Conservation (phyloP, 2,888 invertebrate genomes). For the Adineta ricciae region DNA sequence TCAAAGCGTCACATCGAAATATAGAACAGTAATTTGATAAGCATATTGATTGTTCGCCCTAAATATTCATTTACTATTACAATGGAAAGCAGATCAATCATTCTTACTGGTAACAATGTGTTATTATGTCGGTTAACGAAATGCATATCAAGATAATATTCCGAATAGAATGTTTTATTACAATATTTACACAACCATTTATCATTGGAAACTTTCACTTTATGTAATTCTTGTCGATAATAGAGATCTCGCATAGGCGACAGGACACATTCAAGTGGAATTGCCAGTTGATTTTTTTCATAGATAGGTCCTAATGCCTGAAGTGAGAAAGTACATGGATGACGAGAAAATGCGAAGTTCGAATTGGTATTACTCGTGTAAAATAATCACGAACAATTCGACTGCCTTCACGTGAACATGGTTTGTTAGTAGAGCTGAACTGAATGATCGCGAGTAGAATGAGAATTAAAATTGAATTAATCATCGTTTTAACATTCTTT, state of each 20-base stretch:
- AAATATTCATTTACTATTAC: neutral
- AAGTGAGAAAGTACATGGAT: neutral
- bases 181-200: conserved; percentile 45
- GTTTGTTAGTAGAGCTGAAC: neutral
- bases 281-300: conserved; percentile 31
- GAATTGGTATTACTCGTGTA: neutral
- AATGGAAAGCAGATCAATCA: too few relatives aligned
- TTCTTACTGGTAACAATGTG: conserved; percentile 38
- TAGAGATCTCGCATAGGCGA: conserved; percentile 39
- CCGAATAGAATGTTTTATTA: conserved; percentile 44
- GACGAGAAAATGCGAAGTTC: neutral
- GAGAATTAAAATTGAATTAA: neutral
- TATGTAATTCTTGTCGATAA: conserved; percentile 40
- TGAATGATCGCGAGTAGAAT: neutral
- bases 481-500: neutral
- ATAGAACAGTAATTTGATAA: conserved; percentile 88
- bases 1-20: conserved; percentile 74
- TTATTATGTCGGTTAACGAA: conserved; percentile 42
- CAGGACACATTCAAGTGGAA: conserved; percentile 40
- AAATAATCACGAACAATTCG: conserved; percentile 30
- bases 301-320: conserved; percentile 23
- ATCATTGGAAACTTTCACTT: conserved; percentile 39
- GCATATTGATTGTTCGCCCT: conserved; percentile 61
- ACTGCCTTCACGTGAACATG: conserved; percentile 24
- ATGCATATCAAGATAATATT: conserved; percentile 42